Evolutionary conservation across 2,113 vertebrate genomes (phyloP), one percentile per base, ranked within the genome.

Genomic region (Octodon degus): DNA sequence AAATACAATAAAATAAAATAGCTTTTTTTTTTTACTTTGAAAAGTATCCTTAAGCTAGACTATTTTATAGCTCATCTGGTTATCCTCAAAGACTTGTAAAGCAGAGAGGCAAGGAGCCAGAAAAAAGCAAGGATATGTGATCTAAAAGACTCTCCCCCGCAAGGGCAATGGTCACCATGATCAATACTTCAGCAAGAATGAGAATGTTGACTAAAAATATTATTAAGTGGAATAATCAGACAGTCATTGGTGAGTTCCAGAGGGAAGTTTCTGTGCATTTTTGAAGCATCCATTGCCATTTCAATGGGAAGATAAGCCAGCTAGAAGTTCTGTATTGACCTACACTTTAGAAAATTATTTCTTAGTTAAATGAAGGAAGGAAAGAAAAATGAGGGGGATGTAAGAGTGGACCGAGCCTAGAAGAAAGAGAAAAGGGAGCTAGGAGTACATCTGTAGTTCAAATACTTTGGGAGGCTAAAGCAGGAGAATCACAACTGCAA

Each of bases 111-210:
- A 19, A 32, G 24, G 4, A 76, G 1, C 7, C 16, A 80, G 24
- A 76, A 58, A 5, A 76, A 76, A 40, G 72, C 3, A 19, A 5
- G 20, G 12, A 3, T 14, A 6, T 53, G 4, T 53, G 68, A 14
- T 17, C 47, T n/a, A 67, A 34, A 83, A 70, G 19, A 68, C 14
- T 32, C 24, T 30, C 1, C 16, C 20, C 22, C n/a, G 6, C 19
- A 55, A 74, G 17, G 40, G 7, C 0, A 34, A 14, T 62, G 34
- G 14, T 12, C 6, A 63, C 85, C 6, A 0, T 2, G 6, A 8
- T 50, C 76, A 55, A 53, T 37, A 17, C 0, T 4, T 16, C 30
- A 92, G 30, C 40, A 95, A 81, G 65, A 37, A 4, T 1, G 22
- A 67, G 13, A 68, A 72, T 90, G 84, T 63, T 62, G 30, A 53